Percentiles rank a stretch among this genome's conserved stretches.
These are phyloP conservation scores for Esox masquinongy DNA, from an alignment of 2,797 vertebrate genomes.

Conservation along the genomic window DNA sequence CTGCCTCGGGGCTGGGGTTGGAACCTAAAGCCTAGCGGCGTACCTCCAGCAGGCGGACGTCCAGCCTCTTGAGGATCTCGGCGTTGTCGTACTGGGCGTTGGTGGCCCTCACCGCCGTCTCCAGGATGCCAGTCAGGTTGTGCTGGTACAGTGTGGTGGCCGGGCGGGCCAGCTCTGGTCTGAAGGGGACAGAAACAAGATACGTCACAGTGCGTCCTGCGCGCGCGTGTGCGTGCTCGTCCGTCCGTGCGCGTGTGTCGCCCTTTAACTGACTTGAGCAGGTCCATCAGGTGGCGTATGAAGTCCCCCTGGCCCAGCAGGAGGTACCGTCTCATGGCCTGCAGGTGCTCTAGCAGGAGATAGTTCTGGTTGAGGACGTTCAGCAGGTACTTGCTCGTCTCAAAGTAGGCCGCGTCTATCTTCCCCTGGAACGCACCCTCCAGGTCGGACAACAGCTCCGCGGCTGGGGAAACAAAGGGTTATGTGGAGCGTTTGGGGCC, in stretches of 20 bases:
- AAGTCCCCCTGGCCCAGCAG: slow-evolving; percentile 98
- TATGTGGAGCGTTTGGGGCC: background rate
- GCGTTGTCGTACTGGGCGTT: slow-evolving; percentile 97
- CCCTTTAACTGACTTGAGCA: slow-evolving; percentile 86
- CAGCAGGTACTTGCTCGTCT: slow-evolving; percentile 95
- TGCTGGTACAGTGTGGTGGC: slow-evolving; percentile 98
- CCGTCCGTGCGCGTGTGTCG: slow-evolving; percentile 6
- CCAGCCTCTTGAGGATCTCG: slow-evolving; percentile 92
- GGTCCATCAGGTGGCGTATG: slow-evolving; percentile 97
- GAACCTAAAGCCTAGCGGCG: background rate
- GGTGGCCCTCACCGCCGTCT: slow-evolving; percentile 94
- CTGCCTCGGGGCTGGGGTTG: background rate
- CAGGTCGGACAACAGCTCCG: slow-evolving; percentile 91
- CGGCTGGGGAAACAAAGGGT: slow-evolving; percentile 65
- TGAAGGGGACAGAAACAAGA: slow-evolving; percentile 44
- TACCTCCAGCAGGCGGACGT: slow-evolving; percentile 94
- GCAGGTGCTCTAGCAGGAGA: slow-evolving; percentile 93
- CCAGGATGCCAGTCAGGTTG: slow-evolving; percentile 95
- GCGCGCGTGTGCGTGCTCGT: slow-evolving; percentile 8
- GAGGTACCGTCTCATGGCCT: slow-evolving; percentile 96
- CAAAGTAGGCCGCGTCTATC: slow-evolving; percentile 94
- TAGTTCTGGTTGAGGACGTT: slow-evolving; percentile 94
- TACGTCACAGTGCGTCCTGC: background rate
- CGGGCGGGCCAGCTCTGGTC: slow-evolving; percentile 91
- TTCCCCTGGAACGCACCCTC: slow-evolving; percentile 95